phyloP scores from a whole-genome alignment of 2,113 vertebrate species.

The Pseudopodoces humilis region DNA sequence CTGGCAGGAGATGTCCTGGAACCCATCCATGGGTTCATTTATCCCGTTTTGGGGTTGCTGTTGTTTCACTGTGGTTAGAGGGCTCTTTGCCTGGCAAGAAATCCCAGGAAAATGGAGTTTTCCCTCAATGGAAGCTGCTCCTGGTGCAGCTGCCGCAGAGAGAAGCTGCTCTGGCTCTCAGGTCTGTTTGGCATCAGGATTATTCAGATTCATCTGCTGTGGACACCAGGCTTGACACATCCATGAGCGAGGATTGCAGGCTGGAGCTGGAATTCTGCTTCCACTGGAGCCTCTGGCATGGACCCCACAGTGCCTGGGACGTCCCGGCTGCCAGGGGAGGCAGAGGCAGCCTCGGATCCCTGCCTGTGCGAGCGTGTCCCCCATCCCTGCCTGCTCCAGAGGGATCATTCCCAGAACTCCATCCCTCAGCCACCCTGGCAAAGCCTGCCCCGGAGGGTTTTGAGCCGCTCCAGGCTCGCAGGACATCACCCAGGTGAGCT shows the following conservation, averaged over 20 bases:
- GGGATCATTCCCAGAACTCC: background rate
- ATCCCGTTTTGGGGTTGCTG: background rate
- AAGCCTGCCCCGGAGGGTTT: fast-evolving
- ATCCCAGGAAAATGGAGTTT: background rate
- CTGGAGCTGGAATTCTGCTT: background rate
- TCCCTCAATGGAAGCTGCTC: background rate
- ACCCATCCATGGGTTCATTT: fast-evolving
- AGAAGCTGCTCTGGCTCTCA: background rate
- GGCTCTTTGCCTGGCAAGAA: background rate
- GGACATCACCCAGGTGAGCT: background rate
- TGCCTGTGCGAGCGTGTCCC: background rate
- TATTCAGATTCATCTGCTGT: background rate
- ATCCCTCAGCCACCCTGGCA: background rate
- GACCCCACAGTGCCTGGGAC: fast-evolving
- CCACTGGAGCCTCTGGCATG: background rate
- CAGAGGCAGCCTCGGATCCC: background rate
- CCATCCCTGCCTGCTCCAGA: background rate
- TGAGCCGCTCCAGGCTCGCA: background rate
- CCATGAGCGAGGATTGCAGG: background rate
- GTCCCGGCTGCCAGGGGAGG: background rate
- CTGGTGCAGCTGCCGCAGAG: background rate
- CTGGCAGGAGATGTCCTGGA: background rate
- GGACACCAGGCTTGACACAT: background rate
- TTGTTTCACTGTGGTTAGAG: background rate
- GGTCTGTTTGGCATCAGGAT: slow-evolving; percentile 1